A percentile compares a stretch with the other conserved stretches of the same genome.
These are phyloP conservation scores for Upupa epops DNA, from an alignment of 2,113 vertebrate genomes.

Conservation along the genomic window DNA sequence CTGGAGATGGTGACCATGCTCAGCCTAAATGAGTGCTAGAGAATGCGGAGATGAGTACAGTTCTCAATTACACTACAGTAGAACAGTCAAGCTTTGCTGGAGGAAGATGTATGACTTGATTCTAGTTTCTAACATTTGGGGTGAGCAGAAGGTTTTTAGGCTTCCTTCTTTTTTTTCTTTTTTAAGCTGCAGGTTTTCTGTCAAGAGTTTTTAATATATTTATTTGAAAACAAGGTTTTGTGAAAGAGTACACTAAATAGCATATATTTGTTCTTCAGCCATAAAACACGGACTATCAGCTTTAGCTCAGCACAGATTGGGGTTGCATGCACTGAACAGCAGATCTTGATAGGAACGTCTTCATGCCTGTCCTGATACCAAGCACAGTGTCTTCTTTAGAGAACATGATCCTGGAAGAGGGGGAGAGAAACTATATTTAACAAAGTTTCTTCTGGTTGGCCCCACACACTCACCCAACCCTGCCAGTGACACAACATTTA, in stretches of 20 bases:
- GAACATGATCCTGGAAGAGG: conserved; percentile 32
- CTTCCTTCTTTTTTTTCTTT: background rate
- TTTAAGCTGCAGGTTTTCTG: background rate
- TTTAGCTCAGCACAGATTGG: conserved; percentile 58
- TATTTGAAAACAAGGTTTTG: conserved; percentile 79
- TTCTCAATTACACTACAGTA: background rate
- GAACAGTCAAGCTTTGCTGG: background rate
- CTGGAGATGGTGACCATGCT: background rate
- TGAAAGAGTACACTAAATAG: conserved; percentile 77
- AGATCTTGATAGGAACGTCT: conserved; percentile 47
- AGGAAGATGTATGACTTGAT: background rate
- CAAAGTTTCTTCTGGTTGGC: background rate
- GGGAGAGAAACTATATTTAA: background rate
- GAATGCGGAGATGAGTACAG: background rate
- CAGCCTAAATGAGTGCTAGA: background rate
- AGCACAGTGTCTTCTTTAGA: conserved; percentile 54
- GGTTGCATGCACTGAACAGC: conserved; percentile 65
- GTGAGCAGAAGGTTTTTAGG: background rate
- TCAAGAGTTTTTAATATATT: conserved; percentile 77
- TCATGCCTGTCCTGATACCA: conserved; percentile 20
- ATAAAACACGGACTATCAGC: conserved; percentile 58
- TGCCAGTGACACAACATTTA: background rate
- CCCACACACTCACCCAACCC: background rate
- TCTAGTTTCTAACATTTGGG: background rate
- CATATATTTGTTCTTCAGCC: conserved; percentile 63